Evolutionary conservation across 2,113 vertebrate genomes (phyloP).

Genomic region (Syrrhaptes paradoxus): DNA sequence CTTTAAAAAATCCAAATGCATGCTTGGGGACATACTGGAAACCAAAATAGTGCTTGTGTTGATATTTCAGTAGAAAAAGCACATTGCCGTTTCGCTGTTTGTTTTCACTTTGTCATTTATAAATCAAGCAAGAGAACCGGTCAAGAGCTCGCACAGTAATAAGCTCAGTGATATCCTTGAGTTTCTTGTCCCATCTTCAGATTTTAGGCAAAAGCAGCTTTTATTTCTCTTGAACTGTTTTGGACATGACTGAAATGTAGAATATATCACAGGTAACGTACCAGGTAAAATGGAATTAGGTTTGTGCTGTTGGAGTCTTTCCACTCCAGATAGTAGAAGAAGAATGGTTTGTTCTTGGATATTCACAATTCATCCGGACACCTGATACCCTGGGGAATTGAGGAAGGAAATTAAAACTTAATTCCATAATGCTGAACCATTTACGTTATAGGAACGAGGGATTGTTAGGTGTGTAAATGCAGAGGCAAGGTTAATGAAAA

Average conservation of each 20-base stretch:
- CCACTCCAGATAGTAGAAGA: not conserved
- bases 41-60: not conserved
- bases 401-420: slow-evolving; percentile 13
- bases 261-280: not conserved
- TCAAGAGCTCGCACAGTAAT: not conserved
- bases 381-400: not conserved
- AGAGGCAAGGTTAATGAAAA: not conserved
- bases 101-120: not conserved
- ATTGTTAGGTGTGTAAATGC: not conserved
- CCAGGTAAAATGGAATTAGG: not conserved
- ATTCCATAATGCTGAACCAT: not conserved
- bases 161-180: not conserved
- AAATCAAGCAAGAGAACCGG: not conserved
- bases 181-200: not conserved
- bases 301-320: not conserved
- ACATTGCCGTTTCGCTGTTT: not conserved
- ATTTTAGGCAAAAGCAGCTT: not conserved
- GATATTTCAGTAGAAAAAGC: not conserved
- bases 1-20: not conserved
- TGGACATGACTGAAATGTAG: not conserved
- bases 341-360: slow-evolving; percentile 31
- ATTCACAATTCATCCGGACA: not conserved
- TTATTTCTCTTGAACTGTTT: not conserved
- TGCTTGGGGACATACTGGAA: not conserved
- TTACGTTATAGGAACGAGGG: not conserved